phyloP scores from a whole-genome alignment of 2,888 invertebrate genomes.

The Cataglyphis albicans region DNA sequence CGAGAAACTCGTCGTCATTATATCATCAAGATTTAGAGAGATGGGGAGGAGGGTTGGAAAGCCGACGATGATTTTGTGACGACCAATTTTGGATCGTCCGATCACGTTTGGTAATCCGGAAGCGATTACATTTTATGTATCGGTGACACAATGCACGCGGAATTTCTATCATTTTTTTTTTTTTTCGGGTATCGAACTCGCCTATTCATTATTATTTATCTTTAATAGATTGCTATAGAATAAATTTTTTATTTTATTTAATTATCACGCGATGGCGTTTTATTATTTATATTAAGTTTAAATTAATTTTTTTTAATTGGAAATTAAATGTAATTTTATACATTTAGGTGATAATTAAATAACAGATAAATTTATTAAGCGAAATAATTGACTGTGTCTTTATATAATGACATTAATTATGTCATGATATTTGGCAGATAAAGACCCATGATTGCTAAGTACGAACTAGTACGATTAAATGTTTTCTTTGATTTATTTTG shows the following conservation, averaged over 20 bases:
- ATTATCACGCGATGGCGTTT: not conserved
- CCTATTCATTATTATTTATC: not conserved
- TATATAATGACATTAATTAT: not conserved
- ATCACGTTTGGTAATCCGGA: constrained; percentile 76
- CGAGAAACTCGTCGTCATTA: constrained; percentile 61
- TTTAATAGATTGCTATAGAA: not conserved
- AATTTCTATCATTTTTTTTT: constrained; percentile 63
- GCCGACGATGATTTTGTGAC: constrained; percentile 58
- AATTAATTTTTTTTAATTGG: too few relatives aligned
- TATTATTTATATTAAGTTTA: too few relatives aligned
- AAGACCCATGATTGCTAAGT: not conserved
- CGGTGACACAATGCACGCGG: constrained; percentile 69
- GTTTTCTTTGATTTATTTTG: constrained; percentile 74
- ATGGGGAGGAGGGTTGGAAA: not conserved
- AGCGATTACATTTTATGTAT: constrained; percentile 72
- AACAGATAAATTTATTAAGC: not conserved
- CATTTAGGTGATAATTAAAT: not conserved
- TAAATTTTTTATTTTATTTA: not conserved
- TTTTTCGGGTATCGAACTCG: constrained; percentile 49
- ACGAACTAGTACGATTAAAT: not conserved
- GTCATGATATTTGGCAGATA: not conserved
- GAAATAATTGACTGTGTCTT: not conserved
- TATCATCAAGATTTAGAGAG: constrained; percentile 69
- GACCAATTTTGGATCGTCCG: constrained; percentile 68
- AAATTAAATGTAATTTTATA: too few relatives aligned